Evolutionary conservation across 53 echinoderm and acorn worm species (phyloP), one percentile per base, ranked within the genome.

Genomic region (Holothuria scabra): DNA sequence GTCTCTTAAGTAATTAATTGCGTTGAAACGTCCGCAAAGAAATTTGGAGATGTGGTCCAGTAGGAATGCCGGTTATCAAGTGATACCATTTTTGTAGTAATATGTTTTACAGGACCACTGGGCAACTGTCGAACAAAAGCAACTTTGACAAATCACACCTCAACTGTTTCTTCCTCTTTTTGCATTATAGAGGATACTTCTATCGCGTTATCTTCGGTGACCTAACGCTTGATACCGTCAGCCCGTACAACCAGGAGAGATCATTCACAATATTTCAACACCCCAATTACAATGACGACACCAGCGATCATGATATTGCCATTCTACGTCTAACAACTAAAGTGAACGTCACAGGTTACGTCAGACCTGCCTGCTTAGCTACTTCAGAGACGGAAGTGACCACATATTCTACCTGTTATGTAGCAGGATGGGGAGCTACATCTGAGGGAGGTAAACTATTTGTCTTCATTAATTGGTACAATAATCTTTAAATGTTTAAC

Each of bases 311-410:
- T 46, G 96, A 96, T 66, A 85, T 96, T 5, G 90, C 96, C 13
- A 59, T 96, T 37, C 56, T 96, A 63, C 78, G 79, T 23, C 76
- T 96, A 46, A 61, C 79, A 0, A 46, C 75, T 2, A 80, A 83
- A 1, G 74, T 96, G 4, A 55, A 83, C 18, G 81, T 93, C 46
- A 93, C 82, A 4, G 90, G 85, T 24, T 83, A 83, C 83, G 72
- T 93, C 12, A 44, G 89, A 56, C 90, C 93, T 9, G 91, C 90
- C 30, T 96, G 96, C 52, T 67, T 96, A 16, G 74, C 93, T 23
- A 84, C 83, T 0, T 80, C 74, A 25, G 46, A 81, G 32, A 87
- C 83, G 1, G 96, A 96, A 58, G 65, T 65, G 13, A 41, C 44
- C 19, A 84, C 84, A 6, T 93, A 88, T 56, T 67, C 59, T 12